A percentile compares a stretch with the other conserved stretches of the same genome.
These are phyloP conservation scores for Callipepla squamata DNA, from an alignment of 2,113 vertebrate genomes.

Conservation along the genomic window DNA sequence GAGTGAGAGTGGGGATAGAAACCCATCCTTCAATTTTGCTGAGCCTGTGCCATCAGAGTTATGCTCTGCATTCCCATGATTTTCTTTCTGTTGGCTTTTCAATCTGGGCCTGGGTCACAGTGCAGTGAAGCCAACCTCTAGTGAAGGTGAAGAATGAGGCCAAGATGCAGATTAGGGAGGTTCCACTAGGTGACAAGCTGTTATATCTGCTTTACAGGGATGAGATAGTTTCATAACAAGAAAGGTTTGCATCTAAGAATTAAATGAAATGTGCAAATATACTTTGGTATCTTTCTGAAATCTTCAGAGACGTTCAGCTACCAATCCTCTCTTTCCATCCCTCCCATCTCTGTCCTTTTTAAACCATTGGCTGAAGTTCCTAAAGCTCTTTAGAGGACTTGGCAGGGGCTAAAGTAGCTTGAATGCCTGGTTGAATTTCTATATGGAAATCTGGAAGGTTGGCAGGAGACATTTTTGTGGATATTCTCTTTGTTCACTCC, in stretches of 20 bases:
- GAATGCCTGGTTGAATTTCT: constrained; percentile 17
- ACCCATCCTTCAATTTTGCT: neutral
- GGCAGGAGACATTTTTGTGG: neutral
- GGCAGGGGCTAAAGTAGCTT: constrained; percentile 53
- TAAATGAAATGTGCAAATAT: neutral
- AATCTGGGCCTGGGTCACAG: neutral
- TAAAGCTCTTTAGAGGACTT: constrained; percentile 2
- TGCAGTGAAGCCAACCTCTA: neutral
- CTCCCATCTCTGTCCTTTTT: neutral
- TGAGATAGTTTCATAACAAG: constrained; percentile 12
- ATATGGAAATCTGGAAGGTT: constrained; percentile 25
- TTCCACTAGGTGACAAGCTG: neutral
- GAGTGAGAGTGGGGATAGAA: neutral
- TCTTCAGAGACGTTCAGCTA: neutral
- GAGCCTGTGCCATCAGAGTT: neutral
- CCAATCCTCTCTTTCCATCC: neutral
- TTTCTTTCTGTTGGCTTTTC: neutral
- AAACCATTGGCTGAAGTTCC: constrained; percentile 32
- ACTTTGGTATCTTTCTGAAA: neutral
- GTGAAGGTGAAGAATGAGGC: neutral
- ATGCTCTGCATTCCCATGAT: neutral
- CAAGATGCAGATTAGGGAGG: neutral
- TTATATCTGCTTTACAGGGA: neutral
- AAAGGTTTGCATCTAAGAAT: neutral
- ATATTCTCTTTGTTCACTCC: neutral